Evolutionary conservation across 1,140 invertebrate genomes (phyloP).

Genomic region (Mya arenaria): DNA sequence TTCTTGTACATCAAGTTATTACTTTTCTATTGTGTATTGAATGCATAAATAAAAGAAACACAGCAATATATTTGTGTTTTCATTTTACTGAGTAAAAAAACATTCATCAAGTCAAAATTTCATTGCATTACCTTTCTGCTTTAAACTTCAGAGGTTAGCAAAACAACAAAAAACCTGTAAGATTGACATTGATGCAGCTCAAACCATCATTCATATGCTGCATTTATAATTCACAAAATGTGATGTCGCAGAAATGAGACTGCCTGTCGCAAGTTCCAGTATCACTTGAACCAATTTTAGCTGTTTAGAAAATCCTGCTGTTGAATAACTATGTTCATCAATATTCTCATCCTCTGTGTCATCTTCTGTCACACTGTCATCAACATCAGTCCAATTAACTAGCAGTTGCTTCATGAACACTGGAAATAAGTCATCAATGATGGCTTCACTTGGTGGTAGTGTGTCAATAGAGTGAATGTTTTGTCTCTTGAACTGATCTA

Average conservation of each 20-base stretch:
- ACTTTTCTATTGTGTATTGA: too few relatives aligned
- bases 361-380: too few relatives aligned
- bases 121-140: too few relatives aligned
- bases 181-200: too few relatives aligned
- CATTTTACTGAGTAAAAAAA: too few relatives aligned
- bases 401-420: slow-evolving; percentile 67
- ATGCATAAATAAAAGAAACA: too few relatives aligned
- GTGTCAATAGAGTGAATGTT: slow-evolving; percentile 67
- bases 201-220: too few relatives aligned
- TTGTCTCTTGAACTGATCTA: slow-evolving; percentile 65
- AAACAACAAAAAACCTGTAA: slow-evolving; percentile 5
- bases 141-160: too few relatives aligned
- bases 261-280: slow-evolving; percentile 71
- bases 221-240: slow-evolving; percentile 65
- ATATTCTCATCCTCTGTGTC: not conserved
- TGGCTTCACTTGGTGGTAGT: slow-evolving; percentile 62
- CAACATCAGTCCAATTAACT: slow-evolving; percentile 62
- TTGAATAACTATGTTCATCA: not conserved
- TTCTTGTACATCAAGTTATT: too few relatives aligned
- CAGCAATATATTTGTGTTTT: too few relatives aligned
- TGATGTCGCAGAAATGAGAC: slow-evolving; percentile 70
- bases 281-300: slow-evolving; percentile 68
- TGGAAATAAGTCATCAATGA: slow-evolving; percentile 69
- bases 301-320: slow-evolving; percentile 34
- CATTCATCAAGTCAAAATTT: too few relatives aligned